Evolutionary conservation across 2,113 vertebrate genomes (phyloP).

Genomic region (Gymnarchus niloticus): DNA sequence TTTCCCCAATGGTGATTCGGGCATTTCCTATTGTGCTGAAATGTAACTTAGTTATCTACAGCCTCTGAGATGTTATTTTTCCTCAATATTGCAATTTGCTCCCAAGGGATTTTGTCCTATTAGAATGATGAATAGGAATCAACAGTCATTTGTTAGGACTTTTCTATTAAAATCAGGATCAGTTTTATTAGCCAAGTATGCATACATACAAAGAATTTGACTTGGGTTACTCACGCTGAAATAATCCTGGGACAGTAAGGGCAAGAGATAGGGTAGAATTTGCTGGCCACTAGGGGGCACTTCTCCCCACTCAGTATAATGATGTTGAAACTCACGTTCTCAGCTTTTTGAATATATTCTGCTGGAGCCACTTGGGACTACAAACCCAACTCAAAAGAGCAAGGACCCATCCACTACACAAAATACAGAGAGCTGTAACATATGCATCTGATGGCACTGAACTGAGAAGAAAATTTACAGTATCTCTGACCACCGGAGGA

Average conservation of each 20-base stretch:
- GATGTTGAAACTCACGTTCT: neutral
- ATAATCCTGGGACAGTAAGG: too few species aligned
- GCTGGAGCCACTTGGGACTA: neutral
- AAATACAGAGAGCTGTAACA: too few species aligned
- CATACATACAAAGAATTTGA: too few species aligned
- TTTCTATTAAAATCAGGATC: too few species aligned
- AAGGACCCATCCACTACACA: too few species aligned
- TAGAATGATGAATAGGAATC: neutral
- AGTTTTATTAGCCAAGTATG: too few species aligned
- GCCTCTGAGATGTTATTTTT: slow-evolving; percentile 8
- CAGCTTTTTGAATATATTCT: neutral
- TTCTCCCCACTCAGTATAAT: neutral
- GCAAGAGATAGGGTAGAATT: too few species aligned
- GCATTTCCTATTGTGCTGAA: neutral
- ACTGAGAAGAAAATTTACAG: too few species aligned
- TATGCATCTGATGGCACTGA: too few species aligned
- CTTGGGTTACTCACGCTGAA: too few species aligned
- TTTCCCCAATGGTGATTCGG: neutral
- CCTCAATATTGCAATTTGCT: neutral
- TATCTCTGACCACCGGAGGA: too few species aligned
- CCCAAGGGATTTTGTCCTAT: neutral
- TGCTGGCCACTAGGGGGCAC: neutral
- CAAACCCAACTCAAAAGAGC: too few species aligned
- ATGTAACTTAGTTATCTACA: slow-evolving; percentile 20
- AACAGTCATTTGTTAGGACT: neutral